Percentiles rank a stretch among this genome's conserved stretches.
Conservation (phyloP, 2,888 invertebrate genomes). For the Creontiades dilutus region DNA sequence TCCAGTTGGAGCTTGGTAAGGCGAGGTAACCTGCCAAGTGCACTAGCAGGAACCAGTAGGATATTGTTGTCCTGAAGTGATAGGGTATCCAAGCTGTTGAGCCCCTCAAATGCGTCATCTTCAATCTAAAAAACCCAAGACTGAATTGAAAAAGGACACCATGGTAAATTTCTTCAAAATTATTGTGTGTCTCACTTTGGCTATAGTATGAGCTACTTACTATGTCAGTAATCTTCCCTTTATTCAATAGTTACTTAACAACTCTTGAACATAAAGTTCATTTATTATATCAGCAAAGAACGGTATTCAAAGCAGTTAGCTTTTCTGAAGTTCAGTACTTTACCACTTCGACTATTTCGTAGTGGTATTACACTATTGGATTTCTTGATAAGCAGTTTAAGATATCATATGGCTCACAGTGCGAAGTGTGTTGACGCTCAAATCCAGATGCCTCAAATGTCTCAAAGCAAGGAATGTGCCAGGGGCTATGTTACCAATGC, state of each 20-base stretch:
- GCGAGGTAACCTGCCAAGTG: conserved; percentile 88
- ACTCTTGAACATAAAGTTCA: too few species aligned
- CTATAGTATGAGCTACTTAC: too few species aligned
- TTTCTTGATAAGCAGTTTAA: too few species aligned
- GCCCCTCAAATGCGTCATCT: conserved; percentile 91
- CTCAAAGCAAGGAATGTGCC: conserved; percentile 89
- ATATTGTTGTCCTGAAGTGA: conserved; percentile 93
- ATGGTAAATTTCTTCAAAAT: too few species aligned
- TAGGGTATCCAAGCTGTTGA: conserved; percentile 87
- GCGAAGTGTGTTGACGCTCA: conserved; percentile 91
- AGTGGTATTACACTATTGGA: too few species aligned
- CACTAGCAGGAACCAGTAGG: conserved; percentile 89
- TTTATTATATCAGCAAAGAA: too few species aligned
- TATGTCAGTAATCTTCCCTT: too few species aligned
- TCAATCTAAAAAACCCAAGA: conserved; percentile 84
- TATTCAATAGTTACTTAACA: too few species aligned
- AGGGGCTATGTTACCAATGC: conserved; percentile 88
- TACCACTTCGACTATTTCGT: too few species aligned
- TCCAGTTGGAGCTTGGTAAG: conserved; percentile 88
- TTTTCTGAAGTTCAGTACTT: too few species aligned
- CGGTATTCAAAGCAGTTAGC: too few species aligned
- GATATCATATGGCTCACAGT: conserved; percentile 86
- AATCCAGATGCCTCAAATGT: conserved; percentile 86
- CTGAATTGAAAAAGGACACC: background rate
- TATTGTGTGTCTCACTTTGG: too few species aligned